These are phyloP conservation scores for Diplosoma virens DNA, from an alignment of 23 tunicate species.

Conservation along the genomic window DNA sequence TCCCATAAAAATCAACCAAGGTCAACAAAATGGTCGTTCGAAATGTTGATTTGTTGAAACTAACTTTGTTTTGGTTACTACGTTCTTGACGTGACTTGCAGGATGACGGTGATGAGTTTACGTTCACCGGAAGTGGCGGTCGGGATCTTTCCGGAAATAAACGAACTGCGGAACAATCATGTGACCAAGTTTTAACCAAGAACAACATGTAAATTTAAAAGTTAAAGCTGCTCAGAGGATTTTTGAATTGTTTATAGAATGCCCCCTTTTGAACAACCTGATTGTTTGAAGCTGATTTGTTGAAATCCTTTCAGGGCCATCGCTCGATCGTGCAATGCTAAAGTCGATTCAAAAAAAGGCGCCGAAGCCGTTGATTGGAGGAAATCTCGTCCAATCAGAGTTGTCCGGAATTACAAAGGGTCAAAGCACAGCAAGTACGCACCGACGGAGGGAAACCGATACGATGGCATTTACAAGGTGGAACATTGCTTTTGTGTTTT, in stretches of 20 bases:
- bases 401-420: slow-evolving; percentile 82
- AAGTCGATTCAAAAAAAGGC: slow-evolving; percentile 68
- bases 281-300: neutral
- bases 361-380: slow-evolving; percentile 76
- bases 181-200: slow-evolving; percentile 79
- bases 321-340: slow-evolving; percentile 79
- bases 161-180: slow-evolving; percentile 87
- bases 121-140: slow-evolving; percentile 91
- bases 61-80: too few relatives aligned
- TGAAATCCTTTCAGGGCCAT: slow-evolving; percentile 45
- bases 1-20: too few relatives aligned
- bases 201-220: slow-evolving; percentile 48
- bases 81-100: too few relatives aligned
- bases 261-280: neutral
- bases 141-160: slow-evolving; percentile 84
- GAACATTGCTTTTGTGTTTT: too few relatives aligned
- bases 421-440: slow-evolving; percentile 81
- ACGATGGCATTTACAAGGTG: slow-evolving; percentile 96
- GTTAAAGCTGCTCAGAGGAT: neutral
- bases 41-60: too few relatives aligned
- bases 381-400: slow-evolving; percentile 76
- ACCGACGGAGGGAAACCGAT: slow-evolving; percentile 85
- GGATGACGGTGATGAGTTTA: slow-evolving; percentile 84
- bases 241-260: too few relatives aligned
- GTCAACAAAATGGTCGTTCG: too few relatives aligned